Conservation (phyloP, 2,797 vertebrate genomes). For the Anniella stebbinsi region DNA sequence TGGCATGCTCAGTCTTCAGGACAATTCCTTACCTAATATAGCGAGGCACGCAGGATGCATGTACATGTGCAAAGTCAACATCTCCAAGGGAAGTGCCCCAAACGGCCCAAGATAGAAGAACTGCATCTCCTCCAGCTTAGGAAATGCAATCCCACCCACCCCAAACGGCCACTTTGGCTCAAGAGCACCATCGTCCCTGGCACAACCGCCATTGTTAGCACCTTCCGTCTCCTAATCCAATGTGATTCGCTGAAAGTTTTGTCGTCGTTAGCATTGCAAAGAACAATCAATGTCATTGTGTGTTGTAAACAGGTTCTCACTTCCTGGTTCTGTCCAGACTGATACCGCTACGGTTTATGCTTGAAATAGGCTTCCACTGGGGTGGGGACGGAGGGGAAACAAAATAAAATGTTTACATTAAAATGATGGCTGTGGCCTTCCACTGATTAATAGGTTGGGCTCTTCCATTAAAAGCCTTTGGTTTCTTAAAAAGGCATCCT, state of each 20-base stretch:
- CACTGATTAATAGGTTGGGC: neutral
- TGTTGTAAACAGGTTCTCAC: slow-evolving; percentile 75
- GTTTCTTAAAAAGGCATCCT: neutral
- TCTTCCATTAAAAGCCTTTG: neutral
- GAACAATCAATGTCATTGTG: slow-evolving; percentile 68
- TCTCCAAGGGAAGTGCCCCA: neutral
- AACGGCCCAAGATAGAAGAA: neutral
- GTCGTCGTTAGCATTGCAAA: slow-evolving; percentile 69
- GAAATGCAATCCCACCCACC: neutral
- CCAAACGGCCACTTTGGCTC: slow-evolving; percentile 24
- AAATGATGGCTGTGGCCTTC: neutral
- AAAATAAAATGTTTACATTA: neutral
- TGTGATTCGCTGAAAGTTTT: slow-evolving; percentile 63
- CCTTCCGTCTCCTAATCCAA: slow-evolving; percentile 46
- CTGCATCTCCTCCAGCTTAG: neutral
- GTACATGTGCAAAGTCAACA: neutral
- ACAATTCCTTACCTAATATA: neutral
- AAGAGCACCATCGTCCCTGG: slow-evolving; percentile 13
- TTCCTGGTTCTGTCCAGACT: slow-evolving; percentile 55
- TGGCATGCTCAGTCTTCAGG: neutral
- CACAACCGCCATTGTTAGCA: neutral
- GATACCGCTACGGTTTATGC: slow-evolving; percentile 91
- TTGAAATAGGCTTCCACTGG: slow-evolving; percentile 98
- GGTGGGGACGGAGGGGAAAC: slow-evolving; percentile 35
- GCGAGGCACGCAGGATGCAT: neutral